Conservation (phyloP, 1,140 invertebrate genomes). For the Lordiphosa collinella region DNA sequence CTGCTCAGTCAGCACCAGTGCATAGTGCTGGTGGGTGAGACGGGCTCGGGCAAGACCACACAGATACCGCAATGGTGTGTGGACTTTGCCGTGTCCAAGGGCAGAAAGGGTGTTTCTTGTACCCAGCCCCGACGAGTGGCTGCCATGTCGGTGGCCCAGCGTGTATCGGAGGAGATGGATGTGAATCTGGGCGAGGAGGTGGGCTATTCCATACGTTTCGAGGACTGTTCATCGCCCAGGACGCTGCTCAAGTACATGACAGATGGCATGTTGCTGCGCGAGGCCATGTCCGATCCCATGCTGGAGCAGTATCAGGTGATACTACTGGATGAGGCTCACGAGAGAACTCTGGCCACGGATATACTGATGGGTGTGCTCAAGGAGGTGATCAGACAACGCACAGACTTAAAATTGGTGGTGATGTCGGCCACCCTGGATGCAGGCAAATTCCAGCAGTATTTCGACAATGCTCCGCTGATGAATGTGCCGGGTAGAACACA, state of each 20-base stretch:
- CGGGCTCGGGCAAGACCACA: conserved; percentile 96
- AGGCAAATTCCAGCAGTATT: conserved; percentile 99
- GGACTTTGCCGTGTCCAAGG: conserved; percentile 89
- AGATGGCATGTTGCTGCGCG: conserved; percentile 99
- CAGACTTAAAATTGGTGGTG: conserved; percentile 98
- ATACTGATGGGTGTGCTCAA: conserved; percentile 99
- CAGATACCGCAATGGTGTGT: conserved; percentile 97
- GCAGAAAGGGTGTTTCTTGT: conserved; percentile 94
- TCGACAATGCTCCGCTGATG: conserved; percentile 99
- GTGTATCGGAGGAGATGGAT: conserved; percentile 99
- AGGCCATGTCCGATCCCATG: conserved; percentile 99
- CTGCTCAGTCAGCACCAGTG: conserved; percentile 86
- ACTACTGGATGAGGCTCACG: conserved; percentile 99
- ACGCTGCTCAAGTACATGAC: conserved; percentile 98
- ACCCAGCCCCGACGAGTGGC: conserved; percentile 98
- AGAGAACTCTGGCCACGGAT: conserved; percentile 98
- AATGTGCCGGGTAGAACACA: conserved; percentile 96
- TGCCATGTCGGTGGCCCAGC: conserved; percentile 98
- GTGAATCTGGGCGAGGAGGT: conserved; percentile 96
- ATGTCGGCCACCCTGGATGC: conserved; percentile 99
- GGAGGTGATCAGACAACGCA: conserved; percentile 96
- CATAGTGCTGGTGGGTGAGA: conserved; percentile 87
- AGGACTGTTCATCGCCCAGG: conserved; percentile 97
- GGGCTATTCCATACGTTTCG: conserved; percentile 99
- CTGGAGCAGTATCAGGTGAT: conserved; percentile 97